phyloP scores from a whole-genome alignment of 1,140 invertebrate species.

The Apis mellifera region DNA sequence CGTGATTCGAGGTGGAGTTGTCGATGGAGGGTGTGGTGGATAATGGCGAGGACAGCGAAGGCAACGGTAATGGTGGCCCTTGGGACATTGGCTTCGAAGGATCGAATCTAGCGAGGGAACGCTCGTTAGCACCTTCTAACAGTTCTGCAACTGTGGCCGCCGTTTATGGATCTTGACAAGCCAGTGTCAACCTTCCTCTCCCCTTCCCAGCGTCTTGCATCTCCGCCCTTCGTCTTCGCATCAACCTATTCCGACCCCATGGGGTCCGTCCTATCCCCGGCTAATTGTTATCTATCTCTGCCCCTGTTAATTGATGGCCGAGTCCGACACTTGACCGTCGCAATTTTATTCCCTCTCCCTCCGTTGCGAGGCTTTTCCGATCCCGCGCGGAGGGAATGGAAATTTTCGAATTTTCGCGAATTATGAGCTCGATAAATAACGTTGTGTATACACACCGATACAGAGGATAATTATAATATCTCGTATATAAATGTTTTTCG shows the following conservation, averaged over 20 bases:
- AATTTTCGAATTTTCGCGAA: constrained; percentile 29
- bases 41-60: constrained; percentile 67
- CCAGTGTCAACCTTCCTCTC: constrained; percentile 50
- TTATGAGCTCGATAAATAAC: constrained; percentile 44
- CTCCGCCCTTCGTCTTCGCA: neutral
- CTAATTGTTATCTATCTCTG: constrained; percentile 68
- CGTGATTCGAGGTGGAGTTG: constrained; percentile 61
- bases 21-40: constrained; percentile 56
- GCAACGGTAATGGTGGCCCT: constrained; percentile 74
- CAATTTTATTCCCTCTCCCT: constrained; percentile 67
- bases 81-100: constrained; percentile 64
- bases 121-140: constrained; percentile 77
- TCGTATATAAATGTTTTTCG: constrained; percentile 27
- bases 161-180: constrained; percentile 71
- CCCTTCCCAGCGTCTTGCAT: too few species aligned
- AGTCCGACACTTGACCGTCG: constrained; percentile 54
- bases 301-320: constrained; percentile 68
- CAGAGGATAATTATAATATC: constrained; percentile 26
- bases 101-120: constrained; percentile 61
- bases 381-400: neutral
- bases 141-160: constrained; percentile 59
- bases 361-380: constrained; percentile 22
- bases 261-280: constrained; percentile 22
- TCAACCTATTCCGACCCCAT: constrained; percentile 44
- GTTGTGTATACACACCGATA: constrained; percentile 17